Conservation (phyloP, 2,797 vertebrate genomes). For the Megaceryle alcyon region DNA sequence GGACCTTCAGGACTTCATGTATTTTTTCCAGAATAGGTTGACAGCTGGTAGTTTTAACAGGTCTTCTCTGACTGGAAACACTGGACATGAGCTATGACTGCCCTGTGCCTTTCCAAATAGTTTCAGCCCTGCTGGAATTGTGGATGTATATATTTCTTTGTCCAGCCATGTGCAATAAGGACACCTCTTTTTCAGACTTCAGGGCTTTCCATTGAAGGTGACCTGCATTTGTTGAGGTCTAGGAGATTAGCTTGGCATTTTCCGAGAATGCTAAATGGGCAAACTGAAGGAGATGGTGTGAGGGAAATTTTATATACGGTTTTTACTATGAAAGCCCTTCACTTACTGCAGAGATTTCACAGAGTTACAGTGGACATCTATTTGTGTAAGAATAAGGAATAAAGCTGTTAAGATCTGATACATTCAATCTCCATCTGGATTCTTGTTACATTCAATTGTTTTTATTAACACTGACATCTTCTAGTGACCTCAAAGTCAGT, state of each 20-base stretch:
- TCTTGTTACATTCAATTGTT: background rate
- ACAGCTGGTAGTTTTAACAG: background rate
- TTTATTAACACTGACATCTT: background rate
- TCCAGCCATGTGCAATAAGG: background rate
- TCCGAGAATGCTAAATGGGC: background rate
- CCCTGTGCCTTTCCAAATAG: background rate
- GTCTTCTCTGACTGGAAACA: background rate
- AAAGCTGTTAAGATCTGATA: background rate
- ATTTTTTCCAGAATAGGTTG: background rate
- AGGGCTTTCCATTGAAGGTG: background rate
- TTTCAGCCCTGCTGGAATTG: background rate
- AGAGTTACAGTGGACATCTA: background rate
- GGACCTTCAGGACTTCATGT: background rate
- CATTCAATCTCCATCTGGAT: background rate
- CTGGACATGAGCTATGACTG: background rate
- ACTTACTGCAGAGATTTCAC: background rate
- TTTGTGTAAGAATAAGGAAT: slow-evolving; percentile 1
- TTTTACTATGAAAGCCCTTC: background rate
- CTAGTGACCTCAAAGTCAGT: background rate
- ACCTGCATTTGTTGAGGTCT: background rate
- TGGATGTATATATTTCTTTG: background rate
- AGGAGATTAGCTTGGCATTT: background rate
- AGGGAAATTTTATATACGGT: background rate
- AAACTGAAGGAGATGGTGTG: background rate
- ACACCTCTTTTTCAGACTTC: background rate